Evolutionary conservation across 2,888 invertebrate genomes (phyloP).

Genomic region (Agrochola macilenta): DNA sequence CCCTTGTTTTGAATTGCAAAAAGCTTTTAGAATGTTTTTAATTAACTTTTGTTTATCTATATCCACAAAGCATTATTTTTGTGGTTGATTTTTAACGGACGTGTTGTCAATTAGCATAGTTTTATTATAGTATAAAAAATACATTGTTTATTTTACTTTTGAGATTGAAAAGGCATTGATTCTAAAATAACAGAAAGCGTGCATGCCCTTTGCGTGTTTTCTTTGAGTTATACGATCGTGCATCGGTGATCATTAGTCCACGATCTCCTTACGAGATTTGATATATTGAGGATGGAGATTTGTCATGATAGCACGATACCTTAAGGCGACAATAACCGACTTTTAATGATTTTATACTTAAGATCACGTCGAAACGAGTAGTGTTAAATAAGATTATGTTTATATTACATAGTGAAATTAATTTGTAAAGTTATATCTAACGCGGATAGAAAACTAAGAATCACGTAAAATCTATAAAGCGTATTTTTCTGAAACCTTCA

Average conservation of each 20-base stretch:
- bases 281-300: no score
- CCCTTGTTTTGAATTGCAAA: slow-evolving; percentile 41
- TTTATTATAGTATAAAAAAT: not conserved
- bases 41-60: slow-evolving; percentile 21
- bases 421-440: no score
- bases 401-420: no score
- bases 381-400: no score
- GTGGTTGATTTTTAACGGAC: slow-evolving; percentile 24
- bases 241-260: slow-evolving; percentile 29
- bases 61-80: slow-evolving; percentile 1
- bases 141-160: not conserved
- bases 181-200: slow-evolving; percentile 6
- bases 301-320: no score
- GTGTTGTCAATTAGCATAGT: not conserved
- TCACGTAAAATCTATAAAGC: no score
- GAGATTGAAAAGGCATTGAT: not conserved
- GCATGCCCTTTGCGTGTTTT: slow-evolving; percentile 5
- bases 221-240: slow-evolving; percentile 13
- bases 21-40: slow-evolving; percentile 48
- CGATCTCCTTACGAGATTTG: not conserved
- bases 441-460: no score
- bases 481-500: no score
- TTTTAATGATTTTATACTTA: no score
- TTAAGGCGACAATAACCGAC: no score
- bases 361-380: no score